These are phyloP conservation scores for Phasianus colchicus DNA, from an alignment of 2,113 vertebrate species.

Conservation along the genomic window DNA sequence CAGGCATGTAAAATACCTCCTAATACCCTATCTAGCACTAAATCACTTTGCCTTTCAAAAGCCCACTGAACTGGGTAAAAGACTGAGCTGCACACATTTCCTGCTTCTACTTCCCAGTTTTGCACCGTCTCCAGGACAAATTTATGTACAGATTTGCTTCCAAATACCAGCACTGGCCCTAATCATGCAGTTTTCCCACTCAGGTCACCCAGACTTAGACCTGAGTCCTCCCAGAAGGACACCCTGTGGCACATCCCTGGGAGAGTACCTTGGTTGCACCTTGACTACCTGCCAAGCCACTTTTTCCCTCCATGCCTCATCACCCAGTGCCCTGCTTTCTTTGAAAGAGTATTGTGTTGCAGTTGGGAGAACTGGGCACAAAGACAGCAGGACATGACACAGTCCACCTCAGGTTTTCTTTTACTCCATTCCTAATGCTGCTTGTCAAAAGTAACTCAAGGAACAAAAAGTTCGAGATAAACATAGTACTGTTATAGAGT, in stretches of 20 bases:
- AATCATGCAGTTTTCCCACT: neutral
- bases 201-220: neutral
- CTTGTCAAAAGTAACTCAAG: neutral
- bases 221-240: neutral
- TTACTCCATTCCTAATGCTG: neutral
- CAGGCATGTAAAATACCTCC: neutral
- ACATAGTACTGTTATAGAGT: neutral
- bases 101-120: neutral
- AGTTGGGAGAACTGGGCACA: neutral
- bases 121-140: neutral
- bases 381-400: neutral
- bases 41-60: neutral
- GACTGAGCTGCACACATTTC: neutral
- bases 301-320: neutral
- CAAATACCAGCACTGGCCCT: neutral
- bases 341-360: neutral
- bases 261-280: neutral
- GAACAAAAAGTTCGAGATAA: neutral
- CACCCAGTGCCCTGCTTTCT: neutral
- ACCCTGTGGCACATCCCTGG: neutral
- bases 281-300: neutral
- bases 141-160: neutral
- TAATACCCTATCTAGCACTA: neutral
- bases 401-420: neutral
- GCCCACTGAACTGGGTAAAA: neutral